phyloP scores from a whole-genome alignment of 2,113 vertebrate genomes.

The Passer domesticus region DNA sequence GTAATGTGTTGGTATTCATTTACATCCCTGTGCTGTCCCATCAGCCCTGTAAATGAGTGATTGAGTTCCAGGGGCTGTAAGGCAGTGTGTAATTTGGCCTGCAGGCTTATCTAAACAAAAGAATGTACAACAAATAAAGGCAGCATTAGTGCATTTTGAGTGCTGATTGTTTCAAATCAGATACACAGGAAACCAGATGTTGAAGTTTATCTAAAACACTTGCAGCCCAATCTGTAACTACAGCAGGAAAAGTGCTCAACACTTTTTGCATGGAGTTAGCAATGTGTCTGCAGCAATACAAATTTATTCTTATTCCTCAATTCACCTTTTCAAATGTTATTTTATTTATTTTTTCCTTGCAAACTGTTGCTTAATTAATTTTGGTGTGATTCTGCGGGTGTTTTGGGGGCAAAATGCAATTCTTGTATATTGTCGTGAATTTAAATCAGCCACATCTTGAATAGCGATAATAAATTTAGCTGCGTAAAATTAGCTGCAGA shows the following conservation, averaged over 20 bases:
- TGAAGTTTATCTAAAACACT: slow-evolving; percentile 39
- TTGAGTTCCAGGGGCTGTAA: background rate
- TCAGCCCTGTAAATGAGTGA: background rate
- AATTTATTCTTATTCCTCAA: background rate
- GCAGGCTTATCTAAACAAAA: slow-evolving; percentile 32
- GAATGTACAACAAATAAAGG: slow-evolving; percentile 28
- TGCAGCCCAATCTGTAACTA: background rate
- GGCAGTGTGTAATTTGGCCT: background rate
- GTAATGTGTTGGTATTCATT: background rate
- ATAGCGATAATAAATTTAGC: background rate
- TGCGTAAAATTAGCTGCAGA: background rate
- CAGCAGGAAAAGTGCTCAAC: background rate
- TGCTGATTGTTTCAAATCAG: slow-evolving; percentile 36
- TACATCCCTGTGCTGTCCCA: background rate
- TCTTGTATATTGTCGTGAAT: background rate
- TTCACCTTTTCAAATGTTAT: background rate
- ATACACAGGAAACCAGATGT: slow-evolving; percentile 23
- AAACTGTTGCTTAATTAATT: background rate
- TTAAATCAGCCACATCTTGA: background rate
- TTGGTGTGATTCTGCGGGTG: background rate
- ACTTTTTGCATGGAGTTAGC: background rate
- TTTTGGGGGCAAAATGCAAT: background rate
- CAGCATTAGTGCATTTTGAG: slow-evolving; percentile 12
- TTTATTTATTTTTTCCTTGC: background rate
- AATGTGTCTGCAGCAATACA: background rate